Evolutionary conservation across 2,888 invertebrate species (phyloP), one percentile per base, ranked within the genome.

Genomic region (Hoplodrina ambigua): DNA sequence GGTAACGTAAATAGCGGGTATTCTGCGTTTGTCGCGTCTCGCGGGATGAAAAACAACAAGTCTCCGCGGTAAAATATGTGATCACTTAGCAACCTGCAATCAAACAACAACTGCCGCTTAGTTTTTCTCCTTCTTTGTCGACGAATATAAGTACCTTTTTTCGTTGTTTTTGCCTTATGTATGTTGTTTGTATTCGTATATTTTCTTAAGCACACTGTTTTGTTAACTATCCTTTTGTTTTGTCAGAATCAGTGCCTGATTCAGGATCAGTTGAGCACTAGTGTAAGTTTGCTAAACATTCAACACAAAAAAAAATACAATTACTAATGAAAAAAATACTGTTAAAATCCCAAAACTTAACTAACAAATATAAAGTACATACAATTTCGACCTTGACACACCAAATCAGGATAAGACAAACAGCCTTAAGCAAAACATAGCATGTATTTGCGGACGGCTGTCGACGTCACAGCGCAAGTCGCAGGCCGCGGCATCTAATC

Each of bases 51-150:
- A 94, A 94, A 93, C 91, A 90, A 89, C 89, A 89, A 89, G 87
- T 88, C 90, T 78, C 87, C 80, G 86, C 75, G 83, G 89, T 95
- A 92, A 95, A 93, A 95, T 95, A 95, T 95, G 94, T 92, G 94
- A 95, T 92, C 95, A 95, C 95, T 95, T 95, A 95, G 93, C 94
- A 89, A 91, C 93, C 93, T 93, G 93, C 93, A 94, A 95, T 95
- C 95, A 94, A 93, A 94, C 92, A 88, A 88, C 88, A 84, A 90
- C 88, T 89, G 88, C 87, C 86, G 81, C 86, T 87, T 89, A 90
- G 90, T 91, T 92, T 92, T 90, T 91, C 92, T 90, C 90, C 89
- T 90, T 89, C 89, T 68, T 86, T 86, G 84, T 85, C 84, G 85
- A 84, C 84, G 78, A 81, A 85, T 84, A 74, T 81, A n/a, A n/a